Base-by-base conservation (phyloP, 2,888 invertebrate species). In the Volucella inanis region DNA sequence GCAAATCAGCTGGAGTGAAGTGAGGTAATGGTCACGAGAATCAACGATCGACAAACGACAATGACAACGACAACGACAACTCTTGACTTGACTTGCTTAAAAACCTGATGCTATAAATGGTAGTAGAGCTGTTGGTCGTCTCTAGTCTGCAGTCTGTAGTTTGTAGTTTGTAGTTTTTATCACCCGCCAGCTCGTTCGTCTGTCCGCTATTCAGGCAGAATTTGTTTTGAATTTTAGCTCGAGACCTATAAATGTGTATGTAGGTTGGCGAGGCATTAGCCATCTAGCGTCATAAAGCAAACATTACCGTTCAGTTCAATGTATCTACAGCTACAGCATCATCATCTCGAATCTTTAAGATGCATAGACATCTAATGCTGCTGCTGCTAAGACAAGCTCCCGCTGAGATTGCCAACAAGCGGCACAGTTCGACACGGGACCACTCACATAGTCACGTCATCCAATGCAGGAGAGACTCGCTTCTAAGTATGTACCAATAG, bases 31-130 rank as follows among this genome's bases (percentile, higher is more conserved):
- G 77, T 76, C 41, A 77, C 81, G 59, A 81, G 52, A 31, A 31
- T 31, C 31, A 31, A 31, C 31, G 6, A 31, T 31, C 31, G 31
- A 31, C 31, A 31, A 31, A 31, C 31, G 31, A 31, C 31, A 31
- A 31, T 31, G 75, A 67, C 49, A 75, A 49, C 22, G 49, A 65
- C 9, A 15, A 15, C 57, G 54, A 50, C 65, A 75, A 55, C 79
- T 84, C 70, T 79, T 67, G 61, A 55, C 67, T 75, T 75, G 78
- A 67, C 72, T 78, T 72, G 84, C 65, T 70, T 80, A 8, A 74
- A 84, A 84, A 80, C 84, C 75, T 80, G 84, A 80, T 76, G 84
- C 71, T 70, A 49, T 75, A 84, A 80, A 84, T 76, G 84, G 84
- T 77, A 75, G 49, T 74, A 22, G 70, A 84, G 64, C 45, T 45